Percentiles rank a stretch among this genome's conserved stretches.
phyloP scores from a whole-genome alignment of 2,888 invertebrate genomes.

The Sarcophaga subvicina region DNA sequence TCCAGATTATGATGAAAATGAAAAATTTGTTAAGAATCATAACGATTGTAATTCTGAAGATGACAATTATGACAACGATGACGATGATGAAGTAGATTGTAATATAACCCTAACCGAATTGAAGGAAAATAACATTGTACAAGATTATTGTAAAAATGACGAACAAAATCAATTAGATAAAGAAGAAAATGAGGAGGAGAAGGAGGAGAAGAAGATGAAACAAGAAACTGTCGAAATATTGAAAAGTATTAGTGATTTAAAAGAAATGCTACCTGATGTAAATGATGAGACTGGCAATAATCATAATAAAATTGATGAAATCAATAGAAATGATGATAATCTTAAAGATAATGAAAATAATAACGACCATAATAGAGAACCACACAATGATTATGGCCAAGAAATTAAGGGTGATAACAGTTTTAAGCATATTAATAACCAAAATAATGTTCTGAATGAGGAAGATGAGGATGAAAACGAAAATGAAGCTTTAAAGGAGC shows the following conservation, averaged over 20 bases:
- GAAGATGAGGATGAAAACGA: slow-evolving; percentile 38
- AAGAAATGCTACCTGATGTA: slow-evolving; percentile 80
- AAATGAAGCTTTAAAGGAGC: slow-evolving; percentile 52
- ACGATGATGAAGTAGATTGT: slow-evolving; percentile 32
- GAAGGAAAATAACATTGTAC: slow-evolving; percentile 8
- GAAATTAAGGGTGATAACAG: neutral
- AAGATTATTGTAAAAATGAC: slow-evolving; percentile 40
- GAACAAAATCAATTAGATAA: slow-evolving; percentile 54
- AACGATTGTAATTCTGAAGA: slow-evolving; percentile 45
- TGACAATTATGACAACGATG: slow-evolving; percentile 35
- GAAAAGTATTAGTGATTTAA: slow-evolving; percentile 81
- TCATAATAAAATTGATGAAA: slow-evolving; percentile 73
- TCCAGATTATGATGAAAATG: slow-evolving; percentile 64
- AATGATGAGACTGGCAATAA: slow-evolving; percentile 80
- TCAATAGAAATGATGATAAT: slow-evolving; percentile 45
- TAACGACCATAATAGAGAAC: slow-evolving; percentile 12
- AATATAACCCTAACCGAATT: slow-evolving; percentile 18
- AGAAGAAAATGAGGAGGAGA: slow-evolving; percentile 55
- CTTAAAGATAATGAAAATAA: slow-evolving; percentile 39
- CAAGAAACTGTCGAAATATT: slow-evolving; percentile 75
- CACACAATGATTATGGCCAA: neutral
- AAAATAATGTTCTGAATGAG: slow-evolving; percentile 48
- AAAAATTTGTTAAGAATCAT: slow-evolving; percentile 48
- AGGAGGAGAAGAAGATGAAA: slow-evolving; percentile 46
- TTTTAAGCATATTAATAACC: neutral